Evolutionary conservation across 2,797 vertebrate genomes (phyloP).

Genomic region (Limnodromus scolopaceus): DNA sequence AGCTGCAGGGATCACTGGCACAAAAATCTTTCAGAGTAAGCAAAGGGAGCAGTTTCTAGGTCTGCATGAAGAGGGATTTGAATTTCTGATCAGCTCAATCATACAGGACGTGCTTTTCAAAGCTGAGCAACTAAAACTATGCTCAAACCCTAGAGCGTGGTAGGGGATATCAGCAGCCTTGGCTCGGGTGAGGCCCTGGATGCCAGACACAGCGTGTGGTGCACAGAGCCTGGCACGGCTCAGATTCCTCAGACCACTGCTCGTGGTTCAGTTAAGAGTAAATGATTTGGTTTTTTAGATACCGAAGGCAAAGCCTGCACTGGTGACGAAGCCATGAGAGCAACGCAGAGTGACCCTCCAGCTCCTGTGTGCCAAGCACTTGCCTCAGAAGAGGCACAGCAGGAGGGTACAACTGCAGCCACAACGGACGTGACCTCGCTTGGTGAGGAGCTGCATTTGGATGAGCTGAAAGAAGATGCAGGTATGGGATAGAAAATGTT

Average conservation of each 20-base stretch:
- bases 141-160: not conserved
- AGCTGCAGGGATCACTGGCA: conserved; percentile 60
- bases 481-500: conserved; percentile 59
- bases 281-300: conserved; percentile 70
- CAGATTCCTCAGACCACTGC: not conserved
- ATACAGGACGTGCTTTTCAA: not conserved
- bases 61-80: conserved; percentile 30
- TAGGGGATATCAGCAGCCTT: not conserved
- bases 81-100: conserved; percentile 56
- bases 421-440: conserved; percentile 24
- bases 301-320: conserved; percentile 69
- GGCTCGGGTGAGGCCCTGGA: not conserved
- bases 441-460: conserved; percentile 61
- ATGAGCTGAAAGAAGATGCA: conserved; percentile 72
- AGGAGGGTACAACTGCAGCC: conserved; percentile 43
- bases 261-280: not conserved
- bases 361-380: conserved; percentile 65
- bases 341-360: conserved; percentile 55
- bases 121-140: not conserved
- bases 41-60: conserved; percentile 48
- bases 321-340: conserved; percentile 49
- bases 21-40: conserved; percentile 52
- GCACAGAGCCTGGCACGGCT: not conserved
- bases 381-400: conserved; percentile 60
- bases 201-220: fast-evolving